Percentiles rank a stretch among this genome's conserved stretches.
These are phyloP conservation scores for Emydocephalus ijimae DNA, from an alignment of 2,113 vertebrate genomes.

Conservation along the genomic window DNA sequence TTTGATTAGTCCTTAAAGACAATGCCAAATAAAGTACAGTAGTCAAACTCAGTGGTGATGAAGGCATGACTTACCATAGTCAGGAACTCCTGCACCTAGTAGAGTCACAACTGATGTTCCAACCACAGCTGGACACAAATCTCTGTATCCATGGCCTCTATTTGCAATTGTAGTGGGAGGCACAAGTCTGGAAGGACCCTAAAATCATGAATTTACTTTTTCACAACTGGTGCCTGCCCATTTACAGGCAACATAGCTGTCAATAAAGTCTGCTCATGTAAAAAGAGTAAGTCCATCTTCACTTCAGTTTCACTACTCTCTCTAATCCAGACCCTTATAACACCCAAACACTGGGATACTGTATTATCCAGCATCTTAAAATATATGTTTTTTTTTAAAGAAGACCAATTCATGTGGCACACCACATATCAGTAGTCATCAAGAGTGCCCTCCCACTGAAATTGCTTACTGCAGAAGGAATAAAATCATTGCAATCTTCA, in stretches of 20 bases:
- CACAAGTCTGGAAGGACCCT: not conserved
- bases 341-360: not conserved
- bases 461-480: not conserved
- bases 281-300: not conserved
- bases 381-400: not conserved
- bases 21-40: not conserved
- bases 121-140: not conserved
- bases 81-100: not conserved
- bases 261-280: not conserved
- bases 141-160: not conserved
- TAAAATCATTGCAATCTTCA: not conserved
- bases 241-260: not conserved
- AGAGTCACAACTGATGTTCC: not conserved
- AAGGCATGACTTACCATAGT: not conserved
- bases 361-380: not conserved
- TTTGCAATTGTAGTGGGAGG: not conserved
- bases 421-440: not conserved
- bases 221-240: not conserved
- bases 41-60: not conserved
- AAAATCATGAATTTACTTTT: not conserved
- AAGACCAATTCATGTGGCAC: not conserved
- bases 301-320: not conserved
- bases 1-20: not conserved
- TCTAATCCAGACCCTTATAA: not conserved
- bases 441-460: not conserved